These are phyloP conservation scores for Phataginus tetradactyla DNA, from an alignment of 2,797 vertebrate species.

Conservation along the genomic window DNA sequence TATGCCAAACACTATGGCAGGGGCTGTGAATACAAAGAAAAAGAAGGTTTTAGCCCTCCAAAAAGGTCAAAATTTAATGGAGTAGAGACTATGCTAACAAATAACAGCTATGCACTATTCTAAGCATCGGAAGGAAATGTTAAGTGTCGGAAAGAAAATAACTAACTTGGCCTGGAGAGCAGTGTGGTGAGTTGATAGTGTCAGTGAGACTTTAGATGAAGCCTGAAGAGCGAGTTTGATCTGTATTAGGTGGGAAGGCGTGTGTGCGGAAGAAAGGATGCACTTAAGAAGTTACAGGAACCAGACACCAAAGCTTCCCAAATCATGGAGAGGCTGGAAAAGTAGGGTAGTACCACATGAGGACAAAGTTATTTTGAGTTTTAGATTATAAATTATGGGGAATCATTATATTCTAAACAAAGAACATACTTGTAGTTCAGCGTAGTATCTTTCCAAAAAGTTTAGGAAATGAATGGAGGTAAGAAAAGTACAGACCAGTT, in stretches of 20 bases:
- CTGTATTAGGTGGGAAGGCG: not conserved
- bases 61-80: not conserved
- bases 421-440: not conserved
- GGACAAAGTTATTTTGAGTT: not conserved
- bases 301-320: not conserved
- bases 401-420: constrained; percentile 29
- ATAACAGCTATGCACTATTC: not conserved
- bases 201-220: not conserved
- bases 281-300: too few relatives aligned
- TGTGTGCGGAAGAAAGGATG: rapidly evolving
- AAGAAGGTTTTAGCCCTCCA: not conserved
- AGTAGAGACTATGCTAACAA: not conserved
- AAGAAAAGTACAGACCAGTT: not conserved
- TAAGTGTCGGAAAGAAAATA: not conserved
- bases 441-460: not conserved
- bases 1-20: not conserved
- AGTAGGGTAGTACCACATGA: rapidly evolving
- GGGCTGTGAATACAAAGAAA: not conserved
- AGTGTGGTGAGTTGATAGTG: not conserved
- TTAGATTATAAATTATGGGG: not conserved
- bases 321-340: not conserved
- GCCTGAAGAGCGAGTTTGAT: not conserved
- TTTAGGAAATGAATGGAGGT: not conserved
- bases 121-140: not conserved
- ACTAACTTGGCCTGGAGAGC: not conserved